phyloP scores from a whole-genome alignment of 2,888 invertebrate species.

The Alloplasta piceator region DNA sequence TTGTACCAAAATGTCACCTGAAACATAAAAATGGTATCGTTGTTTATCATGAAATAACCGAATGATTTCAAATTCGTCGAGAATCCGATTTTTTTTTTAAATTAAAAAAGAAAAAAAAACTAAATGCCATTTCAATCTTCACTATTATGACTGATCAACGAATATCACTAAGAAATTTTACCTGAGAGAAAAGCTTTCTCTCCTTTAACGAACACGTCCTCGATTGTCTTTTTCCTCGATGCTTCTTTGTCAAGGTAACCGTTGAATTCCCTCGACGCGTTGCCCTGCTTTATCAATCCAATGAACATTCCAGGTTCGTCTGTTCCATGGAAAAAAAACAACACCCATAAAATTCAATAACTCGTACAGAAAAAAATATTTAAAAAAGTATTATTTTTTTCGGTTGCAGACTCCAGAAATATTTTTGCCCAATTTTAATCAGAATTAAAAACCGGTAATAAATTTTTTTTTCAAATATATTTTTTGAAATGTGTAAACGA shows the following conservation, averaged over 20 bases:
- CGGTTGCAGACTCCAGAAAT: no score
- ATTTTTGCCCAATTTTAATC: no score
- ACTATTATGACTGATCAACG: no score
- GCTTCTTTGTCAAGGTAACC: slow-evolving; percentile 87
- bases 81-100: not conserved
- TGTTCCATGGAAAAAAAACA: slow-evolving; percentile 82
- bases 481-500: no score
- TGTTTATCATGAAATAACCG: not conserved
- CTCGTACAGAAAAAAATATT: not conserved
- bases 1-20: slow-evolving; percentile 86
- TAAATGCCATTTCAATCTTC: not conserved
- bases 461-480: no score
- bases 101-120: not conserved
- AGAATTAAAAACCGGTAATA: no score
- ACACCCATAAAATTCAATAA: not conserved
- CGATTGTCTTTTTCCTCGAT: slow-evolving; percentile 87
- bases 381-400: not conserved
- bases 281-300: slow-evolving; percentile 88
- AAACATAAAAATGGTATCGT: slow-evolving; percentile 22
- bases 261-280: slow-evolving; percentile 88
- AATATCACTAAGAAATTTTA: slow-evolving; percentile 63
- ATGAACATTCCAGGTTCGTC: slow-evolving; percentile 94
- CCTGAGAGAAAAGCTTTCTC: slow-evolving; percentile 87
- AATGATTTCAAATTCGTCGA: not conserved
- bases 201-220: slow-evolving; percentile 87